Evolutionary conservation across 2,113 vertebrate species (phyloP), one percentile per base, ranked within the genome.

Genomic region (Salvelinus namaycush): DNA sequence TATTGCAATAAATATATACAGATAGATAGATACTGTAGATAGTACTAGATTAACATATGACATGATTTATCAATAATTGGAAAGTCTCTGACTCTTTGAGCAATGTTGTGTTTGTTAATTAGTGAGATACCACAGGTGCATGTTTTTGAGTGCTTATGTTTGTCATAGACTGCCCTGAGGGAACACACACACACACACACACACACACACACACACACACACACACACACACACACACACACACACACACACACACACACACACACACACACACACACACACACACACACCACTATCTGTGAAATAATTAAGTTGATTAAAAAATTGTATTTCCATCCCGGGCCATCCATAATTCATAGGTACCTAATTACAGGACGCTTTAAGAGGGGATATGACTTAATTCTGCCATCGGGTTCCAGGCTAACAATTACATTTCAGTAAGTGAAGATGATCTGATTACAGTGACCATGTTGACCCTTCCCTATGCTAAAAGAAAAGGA

Each of bases 271-370:
- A 70, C 60, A 72, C 68, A 64, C 59, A 14, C 59, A 65, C 27
- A 70, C 60, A 68, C 68, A 64, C 59, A 14, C 34, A 66, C 27
- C 24, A 67, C 51, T 44, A 6, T 29, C 16, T 57, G 16, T 71
- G 44, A 70, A 24, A 66, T 18, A 27, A 62, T 39, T 48, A 83
- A 79, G 76, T 86, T 84, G 80, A 85, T 86, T 87, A 83, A 86
- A 82, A 86, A 86, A 81, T 76, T 82, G 84, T 81, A 83, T 82
- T 84, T 77, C 70, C 77, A 71, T 67, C 70, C 75, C 75, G 22
- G 67, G 70, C 76, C 75, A 87, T 86, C 83, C 84, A 88, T 87
- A 83, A 85, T 85, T 85, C 80, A 84, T 81, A 73, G 59, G 74
- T 80, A 76, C 66, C 83, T 89, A 89, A 87, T 87, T 87, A 70